These are phyloP conservation scores for Pseudachorutes palmiensis DNA, from an alignment of 1,140 invertebrate genomes.

Conservation along the genomic window DNA sequence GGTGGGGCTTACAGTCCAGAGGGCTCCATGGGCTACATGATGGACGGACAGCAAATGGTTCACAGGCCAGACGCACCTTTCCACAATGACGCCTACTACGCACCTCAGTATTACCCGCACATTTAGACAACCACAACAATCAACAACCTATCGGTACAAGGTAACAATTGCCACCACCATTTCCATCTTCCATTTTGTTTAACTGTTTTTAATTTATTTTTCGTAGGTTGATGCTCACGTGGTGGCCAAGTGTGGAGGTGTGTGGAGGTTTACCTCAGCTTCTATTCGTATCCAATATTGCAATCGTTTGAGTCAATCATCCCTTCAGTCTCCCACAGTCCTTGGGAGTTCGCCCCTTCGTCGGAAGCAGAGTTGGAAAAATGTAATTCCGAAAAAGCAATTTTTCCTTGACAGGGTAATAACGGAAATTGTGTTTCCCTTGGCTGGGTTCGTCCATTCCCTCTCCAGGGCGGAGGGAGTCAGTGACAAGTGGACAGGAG, in stretches of 20 bases:
- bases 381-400: slow-evolving; percentile 7
- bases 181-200: too few relatives aligned
- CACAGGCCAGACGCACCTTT: slow-evolving; percentile 57
- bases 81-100: slow-evolving; percentile 76
- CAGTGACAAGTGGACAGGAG: background rate
- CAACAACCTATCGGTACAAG: too few relatives aligned
- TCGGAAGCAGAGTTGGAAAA: background rate
- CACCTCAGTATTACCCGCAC: slow-evolving; percentile 80
- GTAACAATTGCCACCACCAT: background rate
- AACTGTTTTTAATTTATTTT: too few relatives aligned
- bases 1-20: slow-evolving; percentile 91
- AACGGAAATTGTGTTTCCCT: slow-evolving; percentile 12
- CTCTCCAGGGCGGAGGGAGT: background rate
- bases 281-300: background rate
- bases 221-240: background rate
- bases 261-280: too few relatives aligned
- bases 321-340: background rate
- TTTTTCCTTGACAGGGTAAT: slow-evolving; percentile 9
- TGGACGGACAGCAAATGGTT: slow-evolving; percentile 93
- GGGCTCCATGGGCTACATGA: slow-evolving; percentile 84
- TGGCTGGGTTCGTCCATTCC: background rate
- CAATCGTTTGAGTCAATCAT: slow-evolving; percentile 3
- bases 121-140: slow-evolving; percentile 59
- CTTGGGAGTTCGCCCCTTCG: background rate
- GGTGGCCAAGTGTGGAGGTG: background rate